Base-by-base conservation (phyloP, 2,797 vertebrate genomes). In the Muscicapa comitata region DNA sequence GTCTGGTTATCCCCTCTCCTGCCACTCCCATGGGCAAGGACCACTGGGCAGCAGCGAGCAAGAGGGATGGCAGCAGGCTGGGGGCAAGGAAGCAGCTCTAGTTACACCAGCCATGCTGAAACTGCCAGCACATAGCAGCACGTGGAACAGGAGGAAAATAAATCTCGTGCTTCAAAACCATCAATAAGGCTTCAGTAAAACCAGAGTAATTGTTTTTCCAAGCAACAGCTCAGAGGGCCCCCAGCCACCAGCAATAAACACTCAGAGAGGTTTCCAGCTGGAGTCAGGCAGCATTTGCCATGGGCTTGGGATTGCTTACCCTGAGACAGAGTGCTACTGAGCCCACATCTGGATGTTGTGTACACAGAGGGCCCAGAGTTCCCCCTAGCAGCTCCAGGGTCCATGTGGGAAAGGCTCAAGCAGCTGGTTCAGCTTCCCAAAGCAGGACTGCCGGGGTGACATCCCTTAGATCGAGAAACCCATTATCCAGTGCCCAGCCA, bases 361-460 rank as follows among this genome's bases (percentile, higher is more conserved):
- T 59, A 21, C n/a, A 45, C 1, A 26, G 7, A 50, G 17, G 28
- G 33, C 14, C 35, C n/a, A 45, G 37, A 42, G 18, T 24, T 67
- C 2, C 18, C 35, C 24, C 29, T 5, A 0, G 31, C 61, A 86
- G 50, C 57, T 63, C 53, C 55, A 67, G 11, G 13, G 24, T 16
- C 43, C 88, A 43, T 0, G 7, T 9, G 63, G 16, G 24, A 88
- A 66, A 5, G 4, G 29, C 31, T 63, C 7, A 1, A 84, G 11
- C 19, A 70, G 26, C 63, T 50, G 47, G 40, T 29, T 85, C 48
- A 82, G 37, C 25, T 43, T 55, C 72, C 48, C 53, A 43, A 59
- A 62, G 51, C 0, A 0, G 23, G 55, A 79, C 61, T 78, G 28
- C 37, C 18, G 23, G 17, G 25, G 24, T 17, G 4, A 40, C 19